Evolutionary conservation across 2,797 vertebrate species (phyloP).

Genomic region (Chaetophractus vellerosus): DNA sequence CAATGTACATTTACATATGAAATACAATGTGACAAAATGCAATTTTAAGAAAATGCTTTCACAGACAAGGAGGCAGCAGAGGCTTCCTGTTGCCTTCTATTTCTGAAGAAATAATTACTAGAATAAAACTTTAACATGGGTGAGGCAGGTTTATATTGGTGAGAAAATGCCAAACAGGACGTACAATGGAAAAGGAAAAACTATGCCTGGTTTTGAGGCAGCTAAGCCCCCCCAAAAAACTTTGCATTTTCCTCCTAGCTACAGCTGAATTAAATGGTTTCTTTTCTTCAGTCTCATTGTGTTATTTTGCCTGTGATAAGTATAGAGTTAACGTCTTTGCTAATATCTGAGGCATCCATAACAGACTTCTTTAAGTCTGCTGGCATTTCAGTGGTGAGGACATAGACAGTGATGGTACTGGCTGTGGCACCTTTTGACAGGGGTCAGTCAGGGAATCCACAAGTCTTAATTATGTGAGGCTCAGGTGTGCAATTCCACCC

Average conservation of each 20-base stretch:
- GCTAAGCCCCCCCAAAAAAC: background rate
- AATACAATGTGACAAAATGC: no score
- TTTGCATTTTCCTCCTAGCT: background rate
- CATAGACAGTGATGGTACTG: background rate
- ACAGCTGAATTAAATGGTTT: background rate
- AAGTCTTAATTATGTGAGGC: background rate
- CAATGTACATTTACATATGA: background rate
- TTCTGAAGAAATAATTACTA: constrained; percentile 43
- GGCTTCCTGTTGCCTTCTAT: background rate
- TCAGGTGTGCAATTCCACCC: background rate
- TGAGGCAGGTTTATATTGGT: background rate
- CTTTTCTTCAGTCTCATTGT: background rate
- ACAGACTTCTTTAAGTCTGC: background rate
- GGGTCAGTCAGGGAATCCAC: background rate
- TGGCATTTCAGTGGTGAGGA: background rate
- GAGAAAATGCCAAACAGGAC: constrained; percentile 41
- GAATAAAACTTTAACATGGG: background rate
- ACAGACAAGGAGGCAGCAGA: background rate
- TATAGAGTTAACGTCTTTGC: constrained; percentile 20
- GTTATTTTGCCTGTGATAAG: background rate
- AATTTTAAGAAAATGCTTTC: constrained; percentile 49
- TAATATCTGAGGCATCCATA: background rate
- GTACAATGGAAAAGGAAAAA: background rate
- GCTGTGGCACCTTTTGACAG: background rate
- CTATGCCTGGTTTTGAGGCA: background rate